Evolutionary conservation across 2,113 vertebrate genomes (phyloP).

Genomic region (Salminus brasiliensis): DNA sequence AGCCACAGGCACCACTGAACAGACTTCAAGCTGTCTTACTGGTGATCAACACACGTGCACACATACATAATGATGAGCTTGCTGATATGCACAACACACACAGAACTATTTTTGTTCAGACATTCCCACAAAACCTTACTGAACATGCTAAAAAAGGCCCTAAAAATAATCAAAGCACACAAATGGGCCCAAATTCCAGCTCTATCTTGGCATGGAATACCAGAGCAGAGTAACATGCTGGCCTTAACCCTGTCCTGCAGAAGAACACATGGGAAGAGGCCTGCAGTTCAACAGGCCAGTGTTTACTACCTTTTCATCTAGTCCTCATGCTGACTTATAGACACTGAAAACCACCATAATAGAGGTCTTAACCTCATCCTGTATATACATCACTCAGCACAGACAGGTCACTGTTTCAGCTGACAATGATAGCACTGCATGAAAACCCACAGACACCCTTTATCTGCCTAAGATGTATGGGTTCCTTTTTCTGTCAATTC

Average conservation of each 20-base stretch:
- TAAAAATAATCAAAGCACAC: background rate
- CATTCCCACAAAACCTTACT: background rate
- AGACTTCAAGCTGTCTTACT: conserved; percentile 28
- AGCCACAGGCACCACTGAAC: conserved; percentile 36
- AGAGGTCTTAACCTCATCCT: conserved; percentile 41
- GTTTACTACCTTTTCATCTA: conserved; percentile 50
- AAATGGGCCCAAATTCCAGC: background rate
- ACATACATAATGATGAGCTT: conserved; percentile 11
- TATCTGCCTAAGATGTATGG: background rate
- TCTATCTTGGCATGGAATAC: conserved; percentile 11
- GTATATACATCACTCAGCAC: conserved; percentile 41
- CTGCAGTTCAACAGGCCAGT: conserved; percentile 23
- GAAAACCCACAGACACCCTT: background rate
- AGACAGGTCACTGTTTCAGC: conserved; percentile 51
- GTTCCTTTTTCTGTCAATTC: background rate
- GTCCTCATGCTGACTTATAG: background rate
- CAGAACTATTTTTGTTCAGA: background rate
- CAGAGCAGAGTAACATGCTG: background rate
- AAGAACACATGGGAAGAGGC: background rate
- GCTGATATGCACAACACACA: background rate
- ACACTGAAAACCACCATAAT: conserved; percentile 51
- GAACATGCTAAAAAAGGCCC: background rate
- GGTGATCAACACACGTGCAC: conserved; percentile 35
- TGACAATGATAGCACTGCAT: conserved; percentile 21
- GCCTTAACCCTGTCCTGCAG: background rate